phyloP scores from a whole-genome alignment of 2,113 vertebrate genomes.

The Corynorhinus townsendii region DNA sequence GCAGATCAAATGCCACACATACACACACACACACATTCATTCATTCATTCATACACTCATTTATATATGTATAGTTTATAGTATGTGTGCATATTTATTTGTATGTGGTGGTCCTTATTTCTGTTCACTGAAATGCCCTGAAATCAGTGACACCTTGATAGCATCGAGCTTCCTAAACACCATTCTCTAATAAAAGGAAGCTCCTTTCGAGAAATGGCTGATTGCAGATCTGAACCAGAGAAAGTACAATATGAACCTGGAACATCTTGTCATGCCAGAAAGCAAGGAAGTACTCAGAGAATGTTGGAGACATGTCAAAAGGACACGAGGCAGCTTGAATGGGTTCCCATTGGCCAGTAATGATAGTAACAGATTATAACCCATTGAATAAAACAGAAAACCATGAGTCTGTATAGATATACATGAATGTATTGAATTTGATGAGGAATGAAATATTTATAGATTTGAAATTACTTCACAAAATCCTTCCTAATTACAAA shows the following conservation, averaged over 20 bases:
- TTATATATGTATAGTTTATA: neutral
- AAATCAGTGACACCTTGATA: neutral
- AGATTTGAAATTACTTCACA: neutral
- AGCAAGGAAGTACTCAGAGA: conserved; percentile 44
- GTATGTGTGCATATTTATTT: neutral
- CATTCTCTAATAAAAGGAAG: neutral
- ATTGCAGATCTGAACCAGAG: conserved; percentile 13
- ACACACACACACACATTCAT: too few species aligned
- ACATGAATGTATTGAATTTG: neutral
- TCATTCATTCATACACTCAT: accelerated
- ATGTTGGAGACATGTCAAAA: conserved; percentile 17
- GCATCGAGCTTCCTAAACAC: neutral
- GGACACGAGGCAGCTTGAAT: neutral
- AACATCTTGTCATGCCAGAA: conserved; percentile 49
- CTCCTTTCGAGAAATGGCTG: neutral
- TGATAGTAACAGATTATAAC: conserved; percentile 14
- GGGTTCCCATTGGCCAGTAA: neutral
- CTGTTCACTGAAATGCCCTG: neutral
- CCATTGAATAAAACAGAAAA: conserved; percentile 34
- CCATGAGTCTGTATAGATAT: neutral
- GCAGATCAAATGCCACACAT: neutral
- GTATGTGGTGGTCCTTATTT: neutral
- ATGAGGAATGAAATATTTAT: neutral
- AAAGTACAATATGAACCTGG: conserved; percentile 27
- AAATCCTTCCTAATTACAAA: neutral